Evolutionary conservation across 1,140 invertebrate species (phyloP).

Genomic region (Aphaenogaster rudis): DNA sequence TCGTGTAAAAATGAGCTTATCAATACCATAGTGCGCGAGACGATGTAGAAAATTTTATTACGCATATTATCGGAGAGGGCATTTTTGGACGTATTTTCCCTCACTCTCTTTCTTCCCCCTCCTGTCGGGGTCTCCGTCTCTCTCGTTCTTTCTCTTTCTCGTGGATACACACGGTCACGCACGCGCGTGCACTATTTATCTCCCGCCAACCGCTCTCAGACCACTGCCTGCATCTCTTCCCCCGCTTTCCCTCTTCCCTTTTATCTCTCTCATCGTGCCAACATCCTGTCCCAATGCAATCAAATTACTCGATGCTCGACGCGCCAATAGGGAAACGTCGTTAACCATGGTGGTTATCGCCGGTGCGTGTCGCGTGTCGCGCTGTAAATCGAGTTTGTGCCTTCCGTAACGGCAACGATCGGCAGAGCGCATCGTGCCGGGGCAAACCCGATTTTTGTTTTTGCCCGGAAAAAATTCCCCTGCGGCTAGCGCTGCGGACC

Average conservation of each 20-base stretch:
- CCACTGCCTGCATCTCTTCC: constrained; percentile 12
- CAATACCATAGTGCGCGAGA: neutral
- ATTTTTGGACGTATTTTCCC: constrained; percentile 35
- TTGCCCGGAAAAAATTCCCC: constrained; percentile 64
- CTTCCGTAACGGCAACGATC: constrained; percentile 73
- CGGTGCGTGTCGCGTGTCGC: constrained; percentile 84
- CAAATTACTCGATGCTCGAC: constrained; percentile 84
- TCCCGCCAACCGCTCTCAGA: constrained; percentile 12
- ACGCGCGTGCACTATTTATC: constrained; percentile 41
- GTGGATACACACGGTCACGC: neutral
- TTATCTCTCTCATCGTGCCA: constrained; percentile 53
- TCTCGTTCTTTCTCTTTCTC: neutral
- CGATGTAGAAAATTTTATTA: constrained; percentile 72
- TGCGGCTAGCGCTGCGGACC: constrained; percentile 27
- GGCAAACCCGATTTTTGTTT: constrained; percentile 74
- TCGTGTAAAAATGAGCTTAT: neutral
- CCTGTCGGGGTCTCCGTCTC: too few species aligned
- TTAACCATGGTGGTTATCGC: constrained; percentile 84
- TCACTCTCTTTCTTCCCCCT: neutral
- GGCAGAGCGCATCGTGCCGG: constrained; percentile 58
- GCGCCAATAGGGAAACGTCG: constrained; percentile 85
- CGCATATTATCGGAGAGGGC: constrained; percentile 69
- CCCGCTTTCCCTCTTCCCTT: constrained; percentile 40
- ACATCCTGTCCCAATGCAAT: constrained; percentile 79
- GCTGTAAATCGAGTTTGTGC: constrained; percentile 84